Conservation (phyloP, 2,888 invertebrate species). For the Netelia inedita region DNA sequence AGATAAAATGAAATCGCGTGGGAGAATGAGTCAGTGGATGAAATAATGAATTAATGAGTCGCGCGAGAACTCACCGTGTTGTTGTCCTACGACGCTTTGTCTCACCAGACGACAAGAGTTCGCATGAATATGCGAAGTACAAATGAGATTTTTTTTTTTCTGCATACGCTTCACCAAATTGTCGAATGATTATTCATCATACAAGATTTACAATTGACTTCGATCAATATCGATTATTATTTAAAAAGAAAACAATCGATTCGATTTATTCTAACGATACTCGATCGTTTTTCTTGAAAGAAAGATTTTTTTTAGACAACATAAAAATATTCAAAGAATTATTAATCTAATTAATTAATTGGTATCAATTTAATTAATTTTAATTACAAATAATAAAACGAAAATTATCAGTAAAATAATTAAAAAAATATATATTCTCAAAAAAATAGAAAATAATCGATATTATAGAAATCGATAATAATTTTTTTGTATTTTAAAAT, state of each 20-base stretch:
- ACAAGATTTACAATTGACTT: background rate
- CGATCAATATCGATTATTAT: background rate
- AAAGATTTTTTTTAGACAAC: too few species aligned
- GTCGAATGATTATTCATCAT: background rate
- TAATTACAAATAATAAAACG: background rate
- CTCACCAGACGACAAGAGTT: slow-evolving; percentile 2
- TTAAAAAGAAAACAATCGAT: background rate
- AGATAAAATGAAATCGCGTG: slow-evolving; percentile 27
- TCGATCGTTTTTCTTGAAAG: too few species aligned
- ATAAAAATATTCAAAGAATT: too few species aligned
- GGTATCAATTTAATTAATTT: background rate
- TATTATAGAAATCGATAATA: too few species aligned
- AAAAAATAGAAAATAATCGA: too few species aligned
- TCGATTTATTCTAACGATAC: background rate
- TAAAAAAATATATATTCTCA: too few species aligned
- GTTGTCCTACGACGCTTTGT: background rate
- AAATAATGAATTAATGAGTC: slow-evolving; percentile 18
- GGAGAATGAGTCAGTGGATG: slow-evolving; percentile 48
- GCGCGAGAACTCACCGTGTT: background rate
- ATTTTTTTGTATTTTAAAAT: too few species aligned
- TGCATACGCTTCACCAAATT: background rate
- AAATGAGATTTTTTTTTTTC: background rate
- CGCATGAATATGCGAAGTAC: background rate
- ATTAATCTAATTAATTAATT: background rate
- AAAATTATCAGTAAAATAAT: background rate